phyloP scores from a whole-genome alignment of 2,888 invertebrate species.

The Orthosia gracilis region DNA sequence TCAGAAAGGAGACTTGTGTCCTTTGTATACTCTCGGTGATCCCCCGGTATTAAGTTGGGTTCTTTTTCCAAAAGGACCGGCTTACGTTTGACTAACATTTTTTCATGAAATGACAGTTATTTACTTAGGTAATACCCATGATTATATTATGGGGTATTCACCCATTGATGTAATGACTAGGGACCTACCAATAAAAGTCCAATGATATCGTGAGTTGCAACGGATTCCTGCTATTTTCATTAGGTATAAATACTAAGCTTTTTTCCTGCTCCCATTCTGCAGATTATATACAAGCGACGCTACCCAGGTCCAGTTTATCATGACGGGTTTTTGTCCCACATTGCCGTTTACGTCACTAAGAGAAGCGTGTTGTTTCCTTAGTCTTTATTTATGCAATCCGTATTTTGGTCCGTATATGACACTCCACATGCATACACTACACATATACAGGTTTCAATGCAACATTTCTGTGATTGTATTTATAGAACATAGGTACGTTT shows the following conservation, averaged over 20 bases:
- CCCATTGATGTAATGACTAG: neutral
- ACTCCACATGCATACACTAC: neutral
- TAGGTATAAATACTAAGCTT: neutral
- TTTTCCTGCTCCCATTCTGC: conserved; percentile 40
- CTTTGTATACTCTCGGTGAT: conserved; percentile 2
- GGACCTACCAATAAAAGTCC: neutral
- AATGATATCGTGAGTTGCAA: neutral
- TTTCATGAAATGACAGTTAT: neutral
- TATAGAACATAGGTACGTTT: neutral
- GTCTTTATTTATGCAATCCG: conserved; percentile 24
- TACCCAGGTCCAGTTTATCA: conserved; percentile 21
- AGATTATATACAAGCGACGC: neutral
- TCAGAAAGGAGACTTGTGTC: neutral
- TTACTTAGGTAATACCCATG: conserved; percentile 11
- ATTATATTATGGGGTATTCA: conserved; percentile 20
- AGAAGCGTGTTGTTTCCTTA: conserved; percentile 33
- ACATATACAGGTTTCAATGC: neutral
- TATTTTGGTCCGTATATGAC: conserved; percentile 5
- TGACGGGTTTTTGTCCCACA: conserved; percentile 35
- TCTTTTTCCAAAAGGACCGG: neutral
- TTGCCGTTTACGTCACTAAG: conserved; percentile 31
- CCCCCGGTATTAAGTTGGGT: neutral
- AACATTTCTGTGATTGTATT: neutral
- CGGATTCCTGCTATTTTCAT: neutral
- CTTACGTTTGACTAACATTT: conserved; percentile 1